Percentiles rank a stretch among this genome's conserved stretches.
Evolutionary conservation across 2,888 invertebrate genomes (phyloP).

Genomic region (Mycalesis mineus): DNA sequence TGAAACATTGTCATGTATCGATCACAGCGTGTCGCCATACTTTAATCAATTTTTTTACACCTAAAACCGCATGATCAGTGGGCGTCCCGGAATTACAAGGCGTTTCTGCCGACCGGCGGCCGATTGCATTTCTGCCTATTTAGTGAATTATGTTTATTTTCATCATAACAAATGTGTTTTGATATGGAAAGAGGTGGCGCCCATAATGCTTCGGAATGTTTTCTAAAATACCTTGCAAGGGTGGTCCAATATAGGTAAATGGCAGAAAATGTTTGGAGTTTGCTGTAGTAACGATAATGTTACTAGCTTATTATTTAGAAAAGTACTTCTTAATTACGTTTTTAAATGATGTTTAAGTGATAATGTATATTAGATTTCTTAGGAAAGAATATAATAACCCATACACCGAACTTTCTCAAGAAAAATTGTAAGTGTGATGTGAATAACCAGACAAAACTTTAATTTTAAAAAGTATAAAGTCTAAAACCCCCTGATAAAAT

Average conservation of each 20-base stretch:
- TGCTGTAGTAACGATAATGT: no score
- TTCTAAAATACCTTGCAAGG: constrained; percentile 63
- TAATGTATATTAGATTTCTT: no score
- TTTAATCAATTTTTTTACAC: constrained; percentile 78
- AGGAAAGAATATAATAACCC: no score
- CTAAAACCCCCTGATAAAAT: no score
- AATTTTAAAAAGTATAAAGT: no score
- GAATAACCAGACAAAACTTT: no score
- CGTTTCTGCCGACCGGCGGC: constrained; percentile 60
- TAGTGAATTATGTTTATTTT: constrained; percentile 74
- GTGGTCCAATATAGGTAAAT: constrained; percentile 47
- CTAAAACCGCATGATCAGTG: constrained; percentile 72
- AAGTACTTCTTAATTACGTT: no score
- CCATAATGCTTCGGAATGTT: constrained; percentile 47
- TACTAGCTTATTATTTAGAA: no score
- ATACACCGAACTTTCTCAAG: no score
- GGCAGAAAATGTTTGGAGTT: neutral
- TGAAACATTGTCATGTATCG: constrained; percentile 76
- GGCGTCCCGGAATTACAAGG: constrained; percentile 71
- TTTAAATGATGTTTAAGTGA: no score
- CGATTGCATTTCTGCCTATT: constrained; percentile 54
- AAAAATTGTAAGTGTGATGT: neutral
- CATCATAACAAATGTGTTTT: constrained; percentile 61
- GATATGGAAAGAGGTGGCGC: constrained; percentile 51
- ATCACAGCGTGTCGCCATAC: constrained; percentile 75